These are phyloP conservation scores for Felis catus DNA, from an alignment of 2,113 vertebrate species.

Conservation along the genomic window DNA sequence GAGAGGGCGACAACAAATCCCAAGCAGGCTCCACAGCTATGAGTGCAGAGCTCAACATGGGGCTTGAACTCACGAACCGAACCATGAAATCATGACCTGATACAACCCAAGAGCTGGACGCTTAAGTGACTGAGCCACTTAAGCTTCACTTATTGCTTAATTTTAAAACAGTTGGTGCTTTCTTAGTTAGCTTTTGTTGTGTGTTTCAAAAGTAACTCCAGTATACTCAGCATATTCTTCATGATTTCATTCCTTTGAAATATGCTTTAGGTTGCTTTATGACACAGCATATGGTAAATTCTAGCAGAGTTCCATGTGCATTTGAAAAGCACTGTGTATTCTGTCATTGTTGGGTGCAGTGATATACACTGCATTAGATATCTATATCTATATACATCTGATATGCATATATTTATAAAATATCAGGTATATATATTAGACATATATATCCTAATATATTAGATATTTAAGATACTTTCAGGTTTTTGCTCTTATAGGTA, in stretches of 20 bases:
- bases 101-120: no score
- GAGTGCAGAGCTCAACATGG: no score
- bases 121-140: no score
- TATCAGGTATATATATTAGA: no score
- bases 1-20: no score
- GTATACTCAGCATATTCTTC: neutral
- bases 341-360: neutral
- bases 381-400: neutral
- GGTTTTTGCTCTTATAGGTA: slow-evolving; percentile 11
- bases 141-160: neutral
- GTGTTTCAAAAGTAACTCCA: neutral
- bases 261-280: slow-evolving; percentile 10
- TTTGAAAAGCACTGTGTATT: neutral
- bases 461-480: neutral
- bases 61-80: no score
- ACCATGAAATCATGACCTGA: no score
- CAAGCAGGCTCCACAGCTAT: no score
- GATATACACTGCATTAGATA: neutral
- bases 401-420: no score
- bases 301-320: neutral
- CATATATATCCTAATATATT: neutral
- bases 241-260: neutral
- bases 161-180: slow-evolving; percentile 14
- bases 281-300: neutral
- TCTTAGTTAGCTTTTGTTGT: neutral